Conservation (phyloP, 1,140 invertebrate genomes). For the Drosophila takahashii region DNA sequence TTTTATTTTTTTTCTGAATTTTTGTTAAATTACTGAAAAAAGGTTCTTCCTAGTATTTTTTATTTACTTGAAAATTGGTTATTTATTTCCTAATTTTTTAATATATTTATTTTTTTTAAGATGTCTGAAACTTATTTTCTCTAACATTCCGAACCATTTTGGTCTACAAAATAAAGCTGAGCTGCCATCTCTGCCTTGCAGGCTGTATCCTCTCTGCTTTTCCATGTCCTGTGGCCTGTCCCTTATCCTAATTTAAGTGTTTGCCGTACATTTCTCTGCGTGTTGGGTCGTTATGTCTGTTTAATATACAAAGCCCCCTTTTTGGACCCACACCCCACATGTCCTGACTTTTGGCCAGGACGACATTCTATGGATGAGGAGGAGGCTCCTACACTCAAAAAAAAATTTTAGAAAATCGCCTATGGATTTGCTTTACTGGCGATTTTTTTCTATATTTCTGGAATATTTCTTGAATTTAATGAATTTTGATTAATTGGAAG, state of each 20-base stretch:
- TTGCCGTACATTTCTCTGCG: slow-evolving; percentile 64
- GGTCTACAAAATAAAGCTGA: not conserved
- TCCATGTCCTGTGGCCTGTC: slow-evolving; percentile 47
- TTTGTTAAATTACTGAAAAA: no score
- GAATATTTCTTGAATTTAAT: no score
- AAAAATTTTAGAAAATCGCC: no score
- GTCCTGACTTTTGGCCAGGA: slow-evolving; percentile 50
- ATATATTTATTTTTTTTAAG: not conserved
- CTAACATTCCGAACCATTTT: not conserved
- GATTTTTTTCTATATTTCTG: no score
- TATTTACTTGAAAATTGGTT: no score
- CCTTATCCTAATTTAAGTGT: slow-evolving; percentile 78
- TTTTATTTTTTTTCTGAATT: no score
- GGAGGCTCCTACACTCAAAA: no score
- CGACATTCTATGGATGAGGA: slow-evolving; percentile 17
- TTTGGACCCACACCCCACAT: not conserved
- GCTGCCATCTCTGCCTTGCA: slow-evolving; percentile 6
- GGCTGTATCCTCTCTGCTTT: slow-evolving; percentile 2
- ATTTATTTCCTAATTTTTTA: no score
- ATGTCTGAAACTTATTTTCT: not conserved
- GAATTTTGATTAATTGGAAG: no score
- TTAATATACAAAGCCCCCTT: slow-evolving; percentile 60
- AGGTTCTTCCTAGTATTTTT: no score
- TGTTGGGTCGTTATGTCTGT: slow-evolving; percentile 76
- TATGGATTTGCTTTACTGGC: no score